These are phyloP conservation scores for Rotaria sp. DNA, from an alignment of 2,888 invertebrate genomes.

Conservation along the genomic window DNA sequence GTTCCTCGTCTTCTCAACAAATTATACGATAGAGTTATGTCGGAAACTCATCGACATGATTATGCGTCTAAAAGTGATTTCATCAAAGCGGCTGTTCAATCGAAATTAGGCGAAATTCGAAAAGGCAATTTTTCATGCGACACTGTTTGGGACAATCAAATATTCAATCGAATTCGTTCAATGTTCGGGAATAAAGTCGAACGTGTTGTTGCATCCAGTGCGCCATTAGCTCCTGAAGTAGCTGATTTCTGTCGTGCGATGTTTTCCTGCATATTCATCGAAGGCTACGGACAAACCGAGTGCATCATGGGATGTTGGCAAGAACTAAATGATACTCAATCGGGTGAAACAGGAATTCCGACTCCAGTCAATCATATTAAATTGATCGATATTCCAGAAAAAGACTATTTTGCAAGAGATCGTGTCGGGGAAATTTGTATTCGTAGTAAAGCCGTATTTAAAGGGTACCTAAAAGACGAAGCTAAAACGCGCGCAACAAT, in stretches of 20 bases:
- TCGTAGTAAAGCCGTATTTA: slow-evolving; percentile 84
- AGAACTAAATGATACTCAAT: slow-evolving; percentile 42
- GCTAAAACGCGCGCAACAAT: slow-evolving; percentile 78
- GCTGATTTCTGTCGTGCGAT: slow-evolving; percentile 50
- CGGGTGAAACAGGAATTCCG: slow-evolving; percentile 83
- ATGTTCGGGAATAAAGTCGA: slow-evolving; percentile 82
- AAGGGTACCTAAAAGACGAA: slow-evolving; percentile 85
- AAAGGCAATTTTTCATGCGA: slow-evolving; percentile 76
- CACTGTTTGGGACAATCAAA: slow-evolving; percentile 83
- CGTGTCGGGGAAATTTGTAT: slow-evolving; percentile 67
- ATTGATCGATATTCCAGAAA: slow-evolving; percentile 90
- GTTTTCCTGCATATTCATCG: slow-evolving; percentile 51
- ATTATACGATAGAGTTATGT: slow-evolving; percentile 73
- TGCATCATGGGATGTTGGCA: slow-evolving; percentile 43
- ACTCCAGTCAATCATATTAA: slow-evolving; percentile 88
- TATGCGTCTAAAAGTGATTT: slow-evolving; percentile 57
- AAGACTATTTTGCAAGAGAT: slow-evolving; percentile 63
- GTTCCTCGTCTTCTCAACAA: slow-evolving; percentile 90
- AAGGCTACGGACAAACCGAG: slow-evolving; percentile 57
- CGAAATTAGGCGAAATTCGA: slow-evolving; percentile 72
- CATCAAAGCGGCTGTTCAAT: slow-evolving; percentile 77
- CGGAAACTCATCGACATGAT: not conserved
- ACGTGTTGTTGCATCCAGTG: slow-evolving; percentile 86
- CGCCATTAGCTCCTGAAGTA: slow-evolving; percentile 83
- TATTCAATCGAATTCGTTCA: slow-evolving; percentile 83